Evolutionary conservation across 2,888 invertebrate genomes (phyloP).

Genomic region (Conus canariensis): DNA sequence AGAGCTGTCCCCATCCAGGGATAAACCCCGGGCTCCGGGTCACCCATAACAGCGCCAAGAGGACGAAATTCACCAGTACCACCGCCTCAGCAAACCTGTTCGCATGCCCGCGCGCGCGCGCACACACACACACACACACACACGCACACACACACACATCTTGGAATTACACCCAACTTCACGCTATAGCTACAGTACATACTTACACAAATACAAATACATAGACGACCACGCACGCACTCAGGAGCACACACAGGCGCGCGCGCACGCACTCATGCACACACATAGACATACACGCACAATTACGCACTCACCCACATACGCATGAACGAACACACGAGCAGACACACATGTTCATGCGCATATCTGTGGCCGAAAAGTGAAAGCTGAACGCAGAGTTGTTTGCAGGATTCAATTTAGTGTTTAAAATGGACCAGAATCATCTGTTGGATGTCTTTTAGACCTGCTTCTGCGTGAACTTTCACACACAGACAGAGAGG

Average conservation of each 20-base stretch:
- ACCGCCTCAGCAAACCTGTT: constrained; percentile 71
- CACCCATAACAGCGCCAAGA: constrained; percentile 92
- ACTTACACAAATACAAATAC: no score
- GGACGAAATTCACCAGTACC: constrained; percentile 82
- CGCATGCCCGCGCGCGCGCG: no score
- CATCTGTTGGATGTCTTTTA: no score
- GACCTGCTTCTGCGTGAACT: no score
- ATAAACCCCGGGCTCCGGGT: constrained; percentile 93
- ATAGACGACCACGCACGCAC: neutral
- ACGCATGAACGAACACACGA: neutral
- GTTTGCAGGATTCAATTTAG: no score
- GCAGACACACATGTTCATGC: neutral
- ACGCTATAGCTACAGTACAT: neutral
- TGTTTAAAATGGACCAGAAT: no score
- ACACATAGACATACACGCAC: neutral
- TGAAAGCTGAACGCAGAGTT: no score
- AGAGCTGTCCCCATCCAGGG: constrained; percentile 87
- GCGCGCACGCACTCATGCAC: neutral
- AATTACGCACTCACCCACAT: neutral
- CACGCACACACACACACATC: neutral
- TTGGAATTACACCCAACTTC: neutral
- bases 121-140: constrained; percentile 12
- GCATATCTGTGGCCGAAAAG: no score
- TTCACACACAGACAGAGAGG: no score
- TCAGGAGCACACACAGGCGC: neutral